Conservation (phyloP, 2,113 vertebrate species). For the Corythoichthys intestinalis region DNA sequence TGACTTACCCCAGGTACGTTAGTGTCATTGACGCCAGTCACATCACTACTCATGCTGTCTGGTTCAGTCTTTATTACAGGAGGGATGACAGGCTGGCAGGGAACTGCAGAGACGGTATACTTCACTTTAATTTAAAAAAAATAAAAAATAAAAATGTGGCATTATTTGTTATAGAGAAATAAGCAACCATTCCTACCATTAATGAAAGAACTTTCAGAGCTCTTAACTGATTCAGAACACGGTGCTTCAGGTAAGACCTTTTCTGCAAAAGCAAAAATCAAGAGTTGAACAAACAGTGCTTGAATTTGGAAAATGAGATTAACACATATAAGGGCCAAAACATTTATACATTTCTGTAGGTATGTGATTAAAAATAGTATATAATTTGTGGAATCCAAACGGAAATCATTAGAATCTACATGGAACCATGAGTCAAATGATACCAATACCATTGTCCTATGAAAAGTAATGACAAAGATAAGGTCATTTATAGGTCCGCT, state of each 20-base stretch:
- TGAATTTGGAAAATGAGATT: too few species aligned
- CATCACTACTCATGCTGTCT: slow-evolving; percentile 54
- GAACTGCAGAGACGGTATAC: slow-evolving; percentile 22
- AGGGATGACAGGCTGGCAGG: slow-evolving; percentile 58
- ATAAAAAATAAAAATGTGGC: background rate
- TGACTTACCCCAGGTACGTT: slow-evolving; percentile 44
- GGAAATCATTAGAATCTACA: too few species aligned
- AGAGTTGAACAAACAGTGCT: too few species aligned
- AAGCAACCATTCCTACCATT: slow-evolving; percentile 34
- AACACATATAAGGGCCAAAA: too few species aligned
- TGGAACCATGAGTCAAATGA: too few species aligned
- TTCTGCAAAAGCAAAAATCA: too few species aligned
- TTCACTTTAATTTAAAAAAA: background rate
- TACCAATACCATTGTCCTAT: too few species aligned
- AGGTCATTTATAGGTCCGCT: too few species aligned
- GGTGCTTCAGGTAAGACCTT: slow-evolving; percentile 37
- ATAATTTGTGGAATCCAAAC: too few species aligned
- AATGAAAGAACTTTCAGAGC: slow-evolving; percentile 45
- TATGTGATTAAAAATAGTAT: too few species aligned
- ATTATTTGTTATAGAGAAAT: background rate
- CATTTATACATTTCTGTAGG: too few species aligned
- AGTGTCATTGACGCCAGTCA: slow-evolving; percentile 52
- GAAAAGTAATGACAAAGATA: too few species aligned
- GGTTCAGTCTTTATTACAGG: slow-evolving; percentile 56
- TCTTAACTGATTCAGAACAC: slow-evolving; percentile 32